phyloP scores from a whole-genome alignment of 2,797 vertebrate genomes.

The Pseudochirops cupreus region DNA sequence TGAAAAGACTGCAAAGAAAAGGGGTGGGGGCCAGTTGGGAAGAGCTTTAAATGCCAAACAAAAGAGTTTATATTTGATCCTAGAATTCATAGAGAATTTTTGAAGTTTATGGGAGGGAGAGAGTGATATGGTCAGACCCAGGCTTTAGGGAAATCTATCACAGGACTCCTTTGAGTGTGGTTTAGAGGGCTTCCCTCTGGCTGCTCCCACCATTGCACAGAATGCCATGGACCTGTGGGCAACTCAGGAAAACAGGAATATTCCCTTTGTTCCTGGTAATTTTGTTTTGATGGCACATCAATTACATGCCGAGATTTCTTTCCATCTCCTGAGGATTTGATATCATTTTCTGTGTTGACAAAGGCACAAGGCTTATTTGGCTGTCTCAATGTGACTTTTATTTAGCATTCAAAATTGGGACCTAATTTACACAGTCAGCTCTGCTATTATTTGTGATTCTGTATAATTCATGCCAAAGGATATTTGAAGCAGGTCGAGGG shows the following conservation, averaged over 20 bases:
- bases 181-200: not conserved
- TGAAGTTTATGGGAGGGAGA: not conserved
- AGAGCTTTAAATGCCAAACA: not conserved
- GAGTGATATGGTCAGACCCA: not conserved
- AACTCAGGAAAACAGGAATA: not conserved
- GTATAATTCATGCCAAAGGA: conserved; percentile 2
- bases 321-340: not conserved
- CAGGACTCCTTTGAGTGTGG: not conserved
- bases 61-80: not conserved
- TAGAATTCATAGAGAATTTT: not conserved
- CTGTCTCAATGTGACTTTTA: conserved; percentile 3
- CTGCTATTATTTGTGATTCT: not conserved
- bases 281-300: not conserved
- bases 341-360: conserved; percentile 2
- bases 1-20: not conserved
- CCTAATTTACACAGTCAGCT: conserved; percentile 1
- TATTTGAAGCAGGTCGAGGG: not conserved
- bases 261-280: not conserved
- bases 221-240: not conserved
- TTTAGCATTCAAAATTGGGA: not conserved
- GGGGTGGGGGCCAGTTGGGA: not conserved
- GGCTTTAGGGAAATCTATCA: not conserved
- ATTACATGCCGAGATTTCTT: not conserved
- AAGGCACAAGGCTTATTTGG: not conserved
- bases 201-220: not conserved